Evolutionary conservation across 1,140 invertebrate genomes (phyloP), one percentile per base, ranked within the genome.

Genomic region (Dendroctonus valens): DNA sequence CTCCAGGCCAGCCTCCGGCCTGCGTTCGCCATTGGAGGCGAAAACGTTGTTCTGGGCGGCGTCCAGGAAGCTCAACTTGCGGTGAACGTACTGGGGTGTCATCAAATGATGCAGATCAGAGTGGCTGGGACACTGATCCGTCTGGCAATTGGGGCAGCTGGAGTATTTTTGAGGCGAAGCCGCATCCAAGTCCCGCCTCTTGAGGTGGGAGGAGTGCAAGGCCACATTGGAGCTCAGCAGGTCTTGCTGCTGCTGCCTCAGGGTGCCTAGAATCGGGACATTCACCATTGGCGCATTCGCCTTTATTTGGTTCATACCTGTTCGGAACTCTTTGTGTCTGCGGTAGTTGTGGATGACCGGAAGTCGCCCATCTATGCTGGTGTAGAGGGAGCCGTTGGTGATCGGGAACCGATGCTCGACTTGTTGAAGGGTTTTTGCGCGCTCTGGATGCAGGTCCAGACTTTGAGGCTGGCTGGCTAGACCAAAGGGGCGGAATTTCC

Each of bases 321-420:
- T 71, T 70, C 62, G 68, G 41, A 68, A 68, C 61, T 78, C 74
- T 67, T 77, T 78, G 44, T 79, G 76, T 67, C 81, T 69, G 52
- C 80, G 66, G 67, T 81, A 81, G 68, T 81, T 80, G 62, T 80
- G 80, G 5, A 81, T 77, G 37, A 81, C 76, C 7, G 80, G 79
- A 44, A 80, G 66, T 57, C 79, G 64, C 37, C 80, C 80, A 69
- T 81, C 80, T 26, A 81, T 76, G 55, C 79, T 81, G 8, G 81
- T 80, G 70, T 83, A 83, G 41, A 83, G 77, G 44, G 84, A 86
- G 44, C 84, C 85, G 74, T 86, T 86, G 9, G 85, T 86, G 50
- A 87, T 79, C 7, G 85, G 85, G 71, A 87, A 87, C 66, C 84
- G 83, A 12, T 81, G 76, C 11, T 82, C 80, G 26, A 79, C 59